Base-by-base conservation (phyloP, 2,113 vertebrate genomes). In the Fregetta grallaria region DNA sequence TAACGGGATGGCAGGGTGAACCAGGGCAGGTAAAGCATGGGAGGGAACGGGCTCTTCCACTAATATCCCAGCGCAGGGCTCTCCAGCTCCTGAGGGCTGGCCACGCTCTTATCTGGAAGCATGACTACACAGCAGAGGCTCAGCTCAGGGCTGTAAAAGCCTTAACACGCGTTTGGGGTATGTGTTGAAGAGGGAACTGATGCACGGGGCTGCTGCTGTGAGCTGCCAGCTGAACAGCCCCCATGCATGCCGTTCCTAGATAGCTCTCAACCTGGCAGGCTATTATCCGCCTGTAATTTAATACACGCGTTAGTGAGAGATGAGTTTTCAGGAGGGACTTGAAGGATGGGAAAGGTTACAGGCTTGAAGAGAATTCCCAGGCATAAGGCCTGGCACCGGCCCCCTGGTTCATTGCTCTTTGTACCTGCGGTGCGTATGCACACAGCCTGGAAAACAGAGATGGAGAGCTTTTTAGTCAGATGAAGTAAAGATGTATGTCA, bases 201-300 rank as follows among this genome's bases (percentile, higher is more conserved):
- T 15, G 27, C 26, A 15, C 7, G 9, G 65, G 10, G 8, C 49
- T 68, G 67, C 27, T 9, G 10, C 76, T 84, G 40, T 52, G 56
- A 36, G 10, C 47, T n/a, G 40, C 52, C 58, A 67, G 32, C 67
- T 68, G 86, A 88, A 29, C 62, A 61, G 56, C 49, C 40, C 36
- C 0, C 2, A 16, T 55, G 32, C 36, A 47, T 0, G 0, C 34
- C 0, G 0, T 83, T 95, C 74, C 63, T 76, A 52, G 90, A 63
- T 16, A 82, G 62, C 58, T 86, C 74, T 61, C 78, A 79, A 49
- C 91, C 62, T 70, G 44, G 74, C 1, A 0, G 0, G 36, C 67
- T 88, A 10, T 78, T 76, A 52, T n/a, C 49, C 0, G 0, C 26
- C 71, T 40, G 58, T 72, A 90, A 94, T 32, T 75, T 52, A 67